Base-by-base conservation (phyloP, 1,140 invertebrate genomes). In the Aphelenchoides besseyi region DNA sequence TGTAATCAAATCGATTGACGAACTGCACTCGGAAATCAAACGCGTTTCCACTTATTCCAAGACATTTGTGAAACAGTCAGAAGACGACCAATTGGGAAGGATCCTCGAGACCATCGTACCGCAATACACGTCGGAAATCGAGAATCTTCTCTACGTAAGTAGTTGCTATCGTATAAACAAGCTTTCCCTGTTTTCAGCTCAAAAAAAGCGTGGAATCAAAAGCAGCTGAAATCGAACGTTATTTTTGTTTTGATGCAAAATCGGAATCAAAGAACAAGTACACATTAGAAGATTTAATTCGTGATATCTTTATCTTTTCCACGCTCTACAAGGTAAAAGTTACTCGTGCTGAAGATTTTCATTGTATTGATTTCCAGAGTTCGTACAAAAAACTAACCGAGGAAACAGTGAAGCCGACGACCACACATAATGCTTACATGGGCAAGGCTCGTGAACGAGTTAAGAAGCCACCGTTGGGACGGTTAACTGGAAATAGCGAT, bases 191-290 rank as follows among this genome's bases (percentile, higher is more conserved):
- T 23, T 68, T 70, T 61, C 32, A 70, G 69, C 26, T 72, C 2
- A 72, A 67, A 70, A 36, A 72, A 33, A 73, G 68, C 29, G 70
- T 76, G 75, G 73, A 78, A 37, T 23, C 28, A n/a, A 76, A 75
- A 52, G 79, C 68, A 62, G 54, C 18, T 35, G 29, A 55, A 3
- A 23, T 76, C 2, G 53, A 81, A 18, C 36, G n/a, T 0, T 76
- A 75, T 63, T 33, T 76, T 32, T 76, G 62, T 16, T 76, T 75
- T 59, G 74, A 76, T 29, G 55, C 72, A 35, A 76, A 76, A 48
- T 23, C 41, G 12, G 41, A 48, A 12, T 48, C 41, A 48, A 48
- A 48, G 41, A 48, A 48, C 41, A 78, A 78, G n/a, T 76, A 76
- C 54, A 37, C 59, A 28, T 76, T 76, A 77, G 74, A 76, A 54